Percentiles rank a stretch among this genome's conserved stretches.
These are phyloP conservation scores for Periphyllus acericola DNA, from an alignment of 2,888 invertebrate genomes.

Conservation along the genomic window DNA sequence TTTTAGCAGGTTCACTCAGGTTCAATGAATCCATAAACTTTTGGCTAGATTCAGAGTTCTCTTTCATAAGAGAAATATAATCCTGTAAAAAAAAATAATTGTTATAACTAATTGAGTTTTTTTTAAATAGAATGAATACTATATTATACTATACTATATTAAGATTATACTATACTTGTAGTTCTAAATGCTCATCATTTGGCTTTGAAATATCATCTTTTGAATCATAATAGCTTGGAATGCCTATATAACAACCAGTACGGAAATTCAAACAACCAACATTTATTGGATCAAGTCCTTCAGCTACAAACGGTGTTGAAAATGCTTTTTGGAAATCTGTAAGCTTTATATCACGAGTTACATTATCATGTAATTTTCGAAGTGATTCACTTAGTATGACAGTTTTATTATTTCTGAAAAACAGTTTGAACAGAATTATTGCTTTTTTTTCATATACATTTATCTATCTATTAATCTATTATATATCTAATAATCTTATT, in stretches of 20 bases:
- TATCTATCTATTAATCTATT: too few relatives aligned
- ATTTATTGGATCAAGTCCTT: conserved; percentile 79
- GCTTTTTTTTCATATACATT: too few relatives aligned
- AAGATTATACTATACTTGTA: conserved; percentile 31
- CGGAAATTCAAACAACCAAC: conserved; percentile 72
- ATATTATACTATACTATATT: conserved; percentile 19
- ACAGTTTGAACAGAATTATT: not conserved
- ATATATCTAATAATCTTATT: too few relatives aligned
- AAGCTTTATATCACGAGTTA: conserved; percentile 57
- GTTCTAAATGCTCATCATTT: conserved; percentile 1
- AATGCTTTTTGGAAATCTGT: conserved; percentile 57
- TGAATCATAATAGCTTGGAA: conserved; percentile 70
- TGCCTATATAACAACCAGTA: conserved; percentile 77
- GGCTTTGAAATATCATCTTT: not conserved
- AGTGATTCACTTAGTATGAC: conserved; percentile 45
- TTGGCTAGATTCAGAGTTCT: conserved; percentile 74
- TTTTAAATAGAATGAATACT: not conserved
- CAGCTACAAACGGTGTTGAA: conserved; percentile 72
- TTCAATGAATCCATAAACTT: conserved; percentile 75
- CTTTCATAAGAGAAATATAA: conserved; percentile 74
- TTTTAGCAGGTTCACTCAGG: conserved; percentile 81
- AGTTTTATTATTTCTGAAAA: conserved; percentile 55
- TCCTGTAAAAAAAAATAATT: conserved; percentile 70
- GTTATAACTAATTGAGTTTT: not conserved
- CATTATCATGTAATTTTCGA: conserved; percentile 45